Evolutionary conservation across 2,797 vertebrate genomes (phyloP).

Genomic region (Artibeus lituratus): DNA sequence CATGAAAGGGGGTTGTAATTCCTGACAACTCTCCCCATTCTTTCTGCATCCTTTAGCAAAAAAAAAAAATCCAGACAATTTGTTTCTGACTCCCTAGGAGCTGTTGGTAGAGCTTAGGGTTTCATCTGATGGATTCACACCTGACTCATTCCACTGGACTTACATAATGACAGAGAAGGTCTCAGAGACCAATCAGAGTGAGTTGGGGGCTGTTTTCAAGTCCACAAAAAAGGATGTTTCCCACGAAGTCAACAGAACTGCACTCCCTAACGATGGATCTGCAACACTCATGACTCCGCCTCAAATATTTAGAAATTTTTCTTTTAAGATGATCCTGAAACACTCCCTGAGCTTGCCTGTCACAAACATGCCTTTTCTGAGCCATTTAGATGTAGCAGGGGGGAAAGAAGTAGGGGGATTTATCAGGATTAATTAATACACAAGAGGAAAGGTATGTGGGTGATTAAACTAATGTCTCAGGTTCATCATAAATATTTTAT

Average conservation of each 20-base stretch:
- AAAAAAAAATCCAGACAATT: constrained; percentile 76
- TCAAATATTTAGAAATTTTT: constrained; percentile 50
- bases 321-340: constrained; percentile 33
- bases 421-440: constrained; percentile 80
- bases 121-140: not conserved
- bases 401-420: constrained; percentile 32
- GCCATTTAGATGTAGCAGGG: constrained; percentile 4
- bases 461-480: constrained; percentile 72
- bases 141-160: not conserved
- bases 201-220: not conserved
- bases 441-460: constrained; percentile 67
- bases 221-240: not conserved
- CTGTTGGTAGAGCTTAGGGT: constrained; percentile 36
- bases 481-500: constrained; percentile 76
- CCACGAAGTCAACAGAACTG: not conserved
- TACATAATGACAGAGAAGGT: not conserved
- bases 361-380: constrained; percentile 18
- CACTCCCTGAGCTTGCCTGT: not conserved
- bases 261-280: not conserved
- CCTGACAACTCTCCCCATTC: constrained; percentile 51
- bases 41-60: constrained; percentile 61
- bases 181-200: not conserved
- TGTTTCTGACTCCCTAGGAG: constrained; percentile 65
- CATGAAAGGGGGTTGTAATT: constrained; percentile 71
- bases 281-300: not conserved